A percentile compares a stretch with the other conserved stretches of the same genome.
phyloP scores from a whole-genome alignment of 2,888 invertebrate genomes.

The Luperina testacea region DNA sequence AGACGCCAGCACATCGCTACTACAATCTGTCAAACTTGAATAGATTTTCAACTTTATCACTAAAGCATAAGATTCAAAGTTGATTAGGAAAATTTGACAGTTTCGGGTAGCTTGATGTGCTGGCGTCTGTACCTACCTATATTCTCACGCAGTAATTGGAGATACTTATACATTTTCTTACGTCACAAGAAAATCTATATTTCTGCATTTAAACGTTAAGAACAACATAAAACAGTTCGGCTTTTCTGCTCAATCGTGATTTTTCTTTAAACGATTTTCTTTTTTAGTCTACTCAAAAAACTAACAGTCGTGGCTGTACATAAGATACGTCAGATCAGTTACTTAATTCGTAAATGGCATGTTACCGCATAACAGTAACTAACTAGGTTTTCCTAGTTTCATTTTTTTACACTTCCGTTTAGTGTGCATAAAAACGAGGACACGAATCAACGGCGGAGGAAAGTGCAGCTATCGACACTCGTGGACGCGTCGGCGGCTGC shows the following conservation, averaged over 20 bases:
- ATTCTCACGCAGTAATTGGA: background rate
- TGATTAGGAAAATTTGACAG: too few relatives aligned
- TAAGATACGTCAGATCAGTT: background rate
- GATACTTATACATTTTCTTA: background rate
- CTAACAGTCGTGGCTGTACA: background rate
- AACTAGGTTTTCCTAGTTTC: background rate
- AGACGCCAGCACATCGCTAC: too few relatives aligned
- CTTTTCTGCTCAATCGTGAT: background rate
- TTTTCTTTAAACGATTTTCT: background rate
- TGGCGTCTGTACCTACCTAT: background rate
- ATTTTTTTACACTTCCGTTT: background rate
- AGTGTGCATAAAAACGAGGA: background rate
- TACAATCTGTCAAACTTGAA: too few relatives aligned
- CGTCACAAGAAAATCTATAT: background rate
- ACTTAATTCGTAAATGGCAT: slow-evolving; percentile 14
- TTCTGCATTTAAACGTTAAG: background rate
- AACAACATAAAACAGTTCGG: background rate
- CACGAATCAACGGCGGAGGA: background rate
- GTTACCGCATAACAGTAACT: background rate
- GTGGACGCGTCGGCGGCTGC: background rate
- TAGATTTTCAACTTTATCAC: too few relatives aligned
- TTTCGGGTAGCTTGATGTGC: too few relatives aligned
- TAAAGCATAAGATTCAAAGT: too few relatives aligned
- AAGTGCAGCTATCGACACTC: background rate
- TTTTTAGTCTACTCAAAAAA: background rate